phyloP scores from a whole-genome alignment of 2,888 invertebrate genomes.

The Apodemia duryi region DNA sequence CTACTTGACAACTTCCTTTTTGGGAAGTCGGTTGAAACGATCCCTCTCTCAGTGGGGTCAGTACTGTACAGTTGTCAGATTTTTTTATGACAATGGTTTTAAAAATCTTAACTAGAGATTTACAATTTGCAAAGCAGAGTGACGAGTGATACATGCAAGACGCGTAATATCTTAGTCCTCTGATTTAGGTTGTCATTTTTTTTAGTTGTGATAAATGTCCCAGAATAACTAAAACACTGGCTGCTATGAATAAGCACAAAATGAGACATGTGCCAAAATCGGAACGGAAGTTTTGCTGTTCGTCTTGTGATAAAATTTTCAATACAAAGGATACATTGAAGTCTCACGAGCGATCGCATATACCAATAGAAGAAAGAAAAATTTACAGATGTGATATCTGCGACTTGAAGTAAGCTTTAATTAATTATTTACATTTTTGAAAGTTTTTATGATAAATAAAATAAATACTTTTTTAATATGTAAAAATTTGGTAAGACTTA shows the following conservation, averaged over 20 bases:
- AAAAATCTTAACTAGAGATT: too few species aligned
- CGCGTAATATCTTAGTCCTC: background rate
- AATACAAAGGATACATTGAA: conserved; percentile 68
- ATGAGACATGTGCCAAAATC: conserved; percentile 75
- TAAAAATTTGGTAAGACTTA: too few species aligned
- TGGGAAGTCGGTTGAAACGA: too few species aligned
- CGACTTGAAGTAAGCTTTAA: conserved; percentile 65
- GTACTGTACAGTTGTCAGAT: too few species aligned
- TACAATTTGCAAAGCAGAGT: background rate
- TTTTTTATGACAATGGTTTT: too few species aligned
- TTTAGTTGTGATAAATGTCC: conserved; percentile 75
- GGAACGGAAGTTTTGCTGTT: conserved; percentile 66
- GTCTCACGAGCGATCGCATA: conserved; percentile 73
- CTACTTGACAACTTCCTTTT: too few species aligned
- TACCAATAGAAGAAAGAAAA: conserved; percentile 75
- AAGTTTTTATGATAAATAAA: too few species aligned
- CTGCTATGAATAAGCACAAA: conserved; percentile 71
- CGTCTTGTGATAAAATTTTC: conserved; percentile 69
- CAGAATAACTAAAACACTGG: conserved; percentile 66
- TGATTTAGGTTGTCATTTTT: conserved; percentile 22
- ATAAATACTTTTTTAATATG: too few species aligned
- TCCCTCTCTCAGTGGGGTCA: too few species aligned
- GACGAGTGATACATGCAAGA: background rate
- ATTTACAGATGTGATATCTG: conserved; percentile 72
- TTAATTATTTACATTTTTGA: too few species aligned